These are phyloP conservation scores for Polietes domitor DNA, from an alignment of 2,888 invertebrate species.

Conservation along the genomic window DNA sequence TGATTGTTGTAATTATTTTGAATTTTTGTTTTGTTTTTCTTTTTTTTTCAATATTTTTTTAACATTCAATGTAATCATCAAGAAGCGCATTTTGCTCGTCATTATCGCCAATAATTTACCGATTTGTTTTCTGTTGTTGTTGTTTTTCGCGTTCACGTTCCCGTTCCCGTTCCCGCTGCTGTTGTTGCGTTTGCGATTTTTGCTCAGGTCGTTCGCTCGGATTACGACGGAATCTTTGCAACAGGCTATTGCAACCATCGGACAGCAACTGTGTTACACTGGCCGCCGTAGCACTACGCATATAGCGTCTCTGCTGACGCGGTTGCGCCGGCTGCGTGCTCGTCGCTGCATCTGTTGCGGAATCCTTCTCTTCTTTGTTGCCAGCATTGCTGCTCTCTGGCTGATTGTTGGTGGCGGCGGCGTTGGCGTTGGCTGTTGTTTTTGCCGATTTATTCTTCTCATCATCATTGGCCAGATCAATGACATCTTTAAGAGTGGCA, in stretches of 20 bases:
- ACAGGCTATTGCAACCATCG: slow-evolving; percentile 92
- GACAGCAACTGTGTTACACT: slow-evolving; percentile 93
- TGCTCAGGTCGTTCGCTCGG: slow-evolving; percentile 86
- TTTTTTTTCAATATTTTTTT: background rate
- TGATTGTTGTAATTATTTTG: too few relatives aligned
- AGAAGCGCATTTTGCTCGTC: slow-evolving; percentile 17
- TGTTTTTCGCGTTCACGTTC: slow-evolving; percentile 53
- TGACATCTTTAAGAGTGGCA: slow-evolving; percentile 65
- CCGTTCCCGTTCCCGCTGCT: slow-evolving; percentile 56
- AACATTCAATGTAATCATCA: slow-evolving; percentile 44
- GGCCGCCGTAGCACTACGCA: slow-evolving; percentile 88
- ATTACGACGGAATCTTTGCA: slow-evolving; percentile 90
- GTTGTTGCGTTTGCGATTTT: slow-evolving; percentile 66
- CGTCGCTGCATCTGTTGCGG: slow-evolving; percentile 1
- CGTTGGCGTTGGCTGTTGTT: slow-evolving; percentile 46
- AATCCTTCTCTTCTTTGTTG: slow-evolving; percentile 33
- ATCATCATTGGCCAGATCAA: slow-evolving; percentile 51
- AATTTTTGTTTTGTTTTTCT: background rate
- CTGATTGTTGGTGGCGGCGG: slow-evolving; percentile 33
- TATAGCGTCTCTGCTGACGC: slow-evolving; percentile 86
- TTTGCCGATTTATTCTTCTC: slow-evolving; percentile 50
- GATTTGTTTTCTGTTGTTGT: slow-evolving; percentile 71
- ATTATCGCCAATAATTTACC: slow-evolving; percentile 69
- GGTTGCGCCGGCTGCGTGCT: slow-evolving; percentile 76
- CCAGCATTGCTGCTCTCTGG: slow-evolving; percentile 52